These are phyloP conservation scores for Sigmodon hispidus DNA, from an alignment of 2,113 vertebrate species.

Conservation along the genomic window DNA sequence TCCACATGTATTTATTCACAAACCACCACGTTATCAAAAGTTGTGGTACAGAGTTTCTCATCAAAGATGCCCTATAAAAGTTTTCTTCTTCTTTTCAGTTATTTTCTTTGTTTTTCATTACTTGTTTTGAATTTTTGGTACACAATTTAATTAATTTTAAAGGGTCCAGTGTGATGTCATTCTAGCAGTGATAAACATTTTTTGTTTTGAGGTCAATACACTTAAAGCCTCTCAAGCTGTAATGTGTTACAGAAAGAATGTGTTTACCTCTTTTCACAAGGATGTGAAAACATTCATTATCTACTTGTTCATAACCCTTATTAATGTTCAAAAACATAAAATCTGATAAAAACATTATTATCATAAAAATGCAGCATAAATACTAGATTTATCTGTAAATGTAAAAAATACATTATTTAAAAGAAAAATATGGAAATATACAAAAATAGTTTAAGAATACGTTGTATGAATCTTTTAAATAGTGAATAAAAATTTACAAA, in stretches of 20 bases:
- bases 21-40: not conserved
- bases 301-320: not conserved
- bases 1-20: not conserved
- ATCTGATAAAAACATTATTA: not conserved
- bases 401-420: constrained; percentile 1
- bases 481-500: not conserved
- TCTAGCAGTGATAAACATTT: not conserved
- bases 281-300: constrained; percentile 26
- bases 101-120: not conserved
- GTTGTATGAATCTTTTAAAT: constrained; percentile 11
- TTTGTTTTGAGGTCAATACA: not conserved
- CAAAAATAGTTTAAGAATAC: not conserved
- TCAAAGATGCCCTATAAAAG: not conserved
- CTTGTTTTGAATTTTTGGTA: not conserved
- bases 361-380: constrained; percentile 18
- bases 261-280: constrained; percentile 37
- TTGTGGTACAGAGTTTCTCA: not conserved
- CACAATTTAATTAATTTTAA: constrained; percentile 10
- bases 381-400: not conserved
- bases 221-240: not conserved
- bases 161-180: not conserved
- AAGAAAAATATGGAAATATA: not conserved
- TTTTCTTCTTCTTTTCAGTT: not conserved
- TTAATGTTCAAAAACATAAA: not conserved
- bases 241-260: not conserved